A percentile compares a stretch with the other conserved stretches of the same genome.
Evolutionary conservation across 2,797 vertebrate species (phyloP).

Genomic region (Florisuga fusca): DNA sequence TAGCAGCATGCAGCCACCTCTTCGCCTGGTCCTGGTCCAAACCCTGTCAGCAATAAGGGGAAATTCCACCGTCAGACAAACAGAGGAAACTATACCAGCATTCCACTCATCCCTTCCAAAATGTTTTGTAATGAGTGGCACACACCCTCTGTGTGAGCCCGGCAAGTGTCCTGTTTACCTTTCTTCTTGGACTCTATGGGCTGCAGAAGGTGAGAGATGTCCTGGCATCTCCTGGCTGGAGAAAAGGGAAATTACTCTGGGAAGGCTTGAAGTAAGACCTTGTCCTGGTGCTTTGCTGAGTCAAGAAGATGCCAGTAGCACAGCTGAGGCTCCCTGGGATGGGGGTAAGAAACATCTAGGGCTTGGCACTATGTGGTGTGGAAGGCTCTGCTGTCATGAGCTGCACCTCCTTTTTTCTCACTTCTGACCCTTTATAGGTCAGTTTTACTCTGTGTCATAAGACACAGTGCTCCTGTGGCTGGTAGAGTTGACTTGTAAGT

Average conservation of each 20-base stretch:
- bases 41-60: not conserved
- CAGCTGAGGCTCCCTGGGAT: not conserved
- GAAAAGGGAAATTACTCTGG: not conserved
- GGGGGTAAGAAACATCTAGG: not conserved
- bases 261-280: not conserved
- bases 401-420: not conserved
- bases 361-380: not conserved
- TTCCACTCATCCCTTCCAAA: constrained; percentile 3
- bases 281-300: not conserved
- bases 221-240: not conserved
- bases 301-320: not conserved
- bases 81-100: not conserved
- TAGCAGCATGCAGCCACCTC: fast-evolving
- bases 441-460: not conserved
- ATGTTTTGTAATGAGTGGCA: not conserved
- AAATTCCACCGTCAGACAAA: not conserved
- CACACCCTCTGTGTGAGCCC: not conserved
- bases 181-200: not conserved
- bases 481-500: not conserved
- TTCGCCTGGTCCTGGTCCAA: fast-evolving
- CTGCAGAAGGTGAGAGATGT: not conserved
- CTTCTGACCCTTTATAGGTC: fast-evolving
- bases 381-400: not conserved
- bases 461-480: not conserved
- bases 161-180: not conserved